phyloP scores from a whole-genome alignment of 2,113 vertebrate genomes.

The Protobothrops flavoviridis region DNA sequence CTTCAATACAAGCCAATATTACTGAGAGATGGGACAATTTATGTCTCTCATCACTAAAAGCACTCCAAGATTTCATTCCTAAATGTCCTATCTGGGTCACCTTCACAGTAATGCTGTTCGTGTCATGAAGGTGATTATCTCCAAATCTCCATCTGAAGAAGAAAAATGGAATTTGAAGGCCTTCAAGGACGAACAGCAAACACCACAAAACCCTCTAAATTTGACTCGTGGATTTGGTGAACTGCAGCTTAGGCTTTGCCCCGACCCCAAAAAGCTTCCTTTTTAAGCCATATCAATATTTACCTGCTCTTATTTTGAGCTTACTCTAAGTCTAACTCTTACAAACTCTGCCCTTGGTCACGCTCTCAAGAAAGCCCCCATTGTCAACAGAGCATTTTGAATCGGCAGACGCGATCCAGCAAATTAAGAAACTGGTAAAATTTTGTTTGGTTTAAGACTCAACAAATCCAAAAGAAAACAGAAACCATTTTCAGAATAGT shows the following conservation, averaged over 20 bases:
- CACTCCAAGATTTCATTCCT: too few relatives aligned
- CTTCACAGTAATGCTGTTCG: neutral
- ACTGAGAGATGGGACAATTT: neutral
- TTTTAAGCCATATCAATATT: neutral
- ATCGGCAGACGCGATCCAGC: too few relatives aligned
- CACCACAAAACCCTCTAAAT: neutral
- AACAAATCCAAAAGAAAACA: too few relatives aligned
- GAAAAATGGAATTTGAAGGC: neutral
- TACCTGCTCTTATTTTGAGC: neutral
- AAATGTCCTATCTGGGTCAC: too few relatives aligned
- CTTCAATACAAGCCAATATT: neutral
- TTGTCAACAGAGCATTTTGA: too few relatives aligned
- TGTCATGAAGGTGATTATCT: neutral
- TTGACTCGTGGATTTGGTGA: neutral
- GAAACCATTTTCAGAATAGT: too few relatives aligned
- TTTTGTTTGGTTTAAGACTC: too few relatives aligned
- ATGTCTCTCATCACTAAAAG: neutral
- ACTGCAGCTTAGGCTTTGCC: neutral
- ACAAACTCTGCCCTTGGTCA: too few relatives aligned
- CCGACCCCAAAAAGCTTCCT: neutral
- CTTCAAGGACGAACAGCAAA: neutral
- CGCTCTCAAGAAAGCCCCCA: too few relatives aligned
- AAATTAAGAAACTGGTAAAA: too few relatives aligned
- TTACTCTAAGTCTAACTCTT: too few relatives aligned
- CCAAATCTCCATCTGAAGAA: neutral